A percentile compares a stretch with the other conserved stretches of the same genome.
Evolutionary conservation across 2,113 vertebrate species (phyloP).

Genomic region (Laticauda laticaudata): DNA sequence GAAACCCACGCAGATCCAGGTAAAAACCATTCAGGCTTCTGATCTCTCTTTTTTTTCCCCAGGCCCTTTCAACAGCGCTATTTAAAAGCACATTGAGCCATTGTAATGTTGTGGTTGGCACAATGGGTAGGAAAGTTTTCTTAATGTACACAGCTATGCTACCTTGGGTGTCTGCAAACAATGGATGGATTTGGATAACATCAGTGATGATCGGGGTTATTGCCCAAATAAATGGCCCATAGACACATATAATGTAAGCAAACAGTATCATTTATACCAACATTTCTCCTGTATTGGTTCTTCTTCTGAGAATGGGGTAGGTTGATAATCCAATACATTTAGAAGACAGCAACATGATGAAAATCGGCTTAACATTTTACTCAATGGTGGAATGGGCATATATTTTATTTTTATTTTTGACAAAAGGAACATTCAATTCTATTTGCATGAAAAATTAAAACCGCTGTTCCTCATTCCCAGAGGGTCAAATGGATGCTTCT

Average conservation of each 20-base stretch:
- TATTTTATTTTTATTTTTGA: background rate
- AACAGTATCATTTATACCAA: background rate
- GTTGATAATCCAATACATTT: background rate
- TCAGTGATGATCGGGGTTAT: background rate
- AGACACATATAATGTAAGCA: background rate
- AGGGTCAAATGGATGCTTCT: background rate
- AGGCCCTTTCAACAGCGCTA: background rate
- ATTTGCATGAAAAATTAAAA: background rate
- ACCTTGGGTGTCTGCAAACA: background rate
- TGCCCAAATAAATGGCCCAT: background rate
- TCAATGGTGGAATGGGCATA: background rate
- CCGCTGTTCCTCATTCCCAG: background rate
- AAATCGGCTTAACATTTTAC: background rate
- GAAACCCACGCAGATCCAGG: background rate
- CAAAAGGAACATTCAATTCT: background rate
- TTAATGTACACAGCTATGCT: background rate
- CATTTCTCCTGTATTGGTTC: background rate
- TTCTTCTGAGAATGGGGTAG: background rate
- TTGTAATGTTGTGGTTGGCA: background rate
- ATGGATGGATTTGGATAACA: background rate
- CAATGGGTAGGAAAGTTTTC: background rate
- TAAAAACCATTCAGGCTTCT: background rate
- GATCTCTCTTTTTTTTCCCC: background rate
- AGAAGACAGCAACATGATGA: background rate
- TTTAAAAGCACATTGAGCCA: background rate